Conservation (phyloP, 1,140 invertebrate species). For the Nephotettix cincticeps region DNA sequence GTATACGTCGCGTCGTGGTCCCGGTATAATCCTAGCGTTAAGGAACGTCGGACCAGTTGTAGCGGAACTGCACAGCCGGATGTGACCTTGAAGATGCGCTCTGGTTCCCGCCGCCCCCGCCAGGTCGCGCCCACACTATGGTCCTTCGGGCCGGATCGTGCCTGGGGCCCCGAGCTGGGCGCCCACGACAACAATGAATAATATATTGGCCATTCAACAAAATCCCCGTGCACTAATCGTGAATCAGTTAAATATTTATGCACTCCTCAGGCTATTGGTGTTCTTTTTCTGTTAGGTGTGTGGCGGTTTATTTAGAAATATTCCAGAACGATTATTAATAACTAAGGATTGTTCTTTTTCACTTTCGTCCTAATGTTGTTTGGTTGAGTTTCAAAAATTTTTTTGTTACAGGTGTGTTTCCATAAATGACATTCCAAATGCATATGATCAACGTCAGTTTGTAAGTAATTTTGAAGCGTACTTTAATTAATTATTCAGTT, state of each 20-base stretch:
- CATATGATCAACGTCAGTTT: too few relatives aligned
- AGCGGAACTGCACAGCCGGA: not conserved
- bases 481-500: too few relatives aligned
- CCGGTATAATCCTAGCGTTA: too few relatives aligned
- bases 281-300: not conserved
- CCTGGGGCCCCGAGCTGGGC: not conserved
- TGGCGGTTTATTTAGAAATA: not conserved
- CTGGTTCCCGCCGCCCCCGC: constrained; percentile 12
- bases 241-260: constrained; percentile 1
- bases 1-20: too few relatives aligned
- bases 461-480: too few relatives aligned
- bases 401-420: too few relatives aligned
- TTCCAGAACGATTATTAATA: not conserved
- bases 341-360: too few relatives aligned
- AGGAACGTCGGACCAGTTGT: not conserved
- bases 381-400: too few relatives aligned
- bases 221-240: not conserved
- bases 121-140: not conserved
- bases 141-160: not conserved
- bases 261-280: not conserved
- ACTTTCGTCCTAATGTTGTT: too few relatives aligned
- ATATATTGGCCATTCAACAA: constrained; percentile 11
- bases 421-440: too few relatives aligned
- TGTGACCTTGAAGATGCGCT: constrained; percentile 20
- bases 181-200: constrained; percentile 19